phyloP scores from a whole-genome alignment of 2,113 vertebrate species.

The Sylvilagus bachmani region DNA sequence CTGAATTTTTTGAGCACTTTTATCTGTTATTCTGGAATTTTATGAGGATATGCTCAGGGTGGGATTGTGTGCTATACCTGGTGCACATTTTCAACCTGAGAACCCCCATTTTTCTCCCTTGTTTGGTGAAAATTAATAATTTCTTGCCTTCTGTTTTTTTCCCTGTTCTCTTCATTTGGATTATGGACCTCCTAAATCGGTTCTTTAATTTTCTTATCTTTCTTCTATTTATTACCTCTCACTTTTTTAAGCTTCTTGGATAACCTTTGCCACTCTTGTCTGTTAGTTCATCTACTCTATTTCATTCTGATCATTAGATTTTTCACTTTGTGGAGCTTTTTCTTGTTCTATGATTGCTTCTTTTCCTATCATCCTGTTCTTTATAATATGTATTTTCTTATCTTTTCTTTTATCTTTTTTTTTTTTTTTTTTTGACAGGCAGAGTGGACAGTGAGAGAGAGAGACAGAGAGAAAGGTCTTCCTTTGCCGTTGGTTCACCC shows the following conservation, averaged over 20 bases:
- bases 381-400: neutral
- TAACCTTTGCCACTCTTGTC: neutral
- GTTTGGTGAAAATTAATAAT: slow-evolving; percentile 27
- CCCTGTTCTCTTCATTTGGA: neutral
- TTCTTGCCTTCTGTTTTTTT: slow-evolving; percentile 12
- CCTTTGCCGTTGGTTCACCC: too few species aligned
- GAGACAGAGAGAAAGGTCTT: too few species aligned
- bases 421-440: slow-evolving; percentile 46
- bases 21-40: slow-evolving; percentile 28
- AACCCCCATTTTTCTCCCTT: neutral
- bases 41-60: neutral
- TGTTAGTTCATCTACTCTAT: neutral
- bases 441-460: too few species aligned
- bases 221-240: neutral
- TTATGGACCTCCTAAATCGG: neutral
- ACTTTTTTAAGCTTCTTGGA: neutral
- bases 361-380: neutral
- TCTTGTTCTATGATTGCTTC: neutral
- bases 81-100: neutral
- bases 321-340: neutral
- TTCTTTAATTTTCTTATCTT: neutral
- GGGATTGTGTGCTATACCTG: neutral
- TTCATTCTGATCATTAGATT: slow-evolving; percentile 13
- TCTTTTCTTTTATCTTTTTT: neutral
- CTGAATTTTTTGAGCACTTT: neutral